phyloP scores from a whole-genome alignment of 2,797 vertebrate species.

The Mormyrops attenuatus region DNA sequence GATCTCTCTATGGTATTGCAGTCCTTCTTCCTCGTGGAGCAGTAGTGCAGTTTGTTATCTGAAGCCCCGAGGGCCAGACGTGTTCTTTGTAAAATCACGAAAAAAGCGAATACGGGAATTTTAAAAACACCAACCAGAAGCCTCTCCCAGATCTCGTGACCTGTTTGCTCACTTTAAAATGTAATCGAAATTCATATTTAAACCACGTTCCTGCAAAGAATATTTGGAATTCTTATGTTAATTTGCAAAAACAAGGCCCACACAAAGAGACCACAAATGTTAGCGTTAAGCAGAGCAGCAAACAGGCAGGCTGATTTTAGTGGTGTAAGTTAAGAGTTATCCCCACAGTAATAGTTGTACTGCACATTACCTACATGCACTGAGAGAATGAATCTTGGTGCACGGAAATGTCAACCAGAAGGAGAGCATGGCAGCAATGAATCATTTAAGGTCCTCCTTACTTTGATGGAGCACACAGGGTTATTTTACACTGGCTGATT shows the following conservation, averaged over 20 bases:
- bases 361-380: neutral
- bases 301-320: neutral
- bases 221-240: neutral
- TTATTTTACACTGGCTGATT: neutral
- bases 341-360: neutral
- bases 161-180: neutral
- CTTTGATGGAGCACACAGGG: neutral
- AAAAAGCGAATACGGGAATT: neutral
- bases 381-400: neutral
- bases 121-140: slow-evolving; percentile 1
- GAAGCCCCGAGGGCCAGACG: neutral
- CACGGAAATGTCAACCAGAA: neutral
- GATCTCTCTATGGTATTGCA: slow-evolving; percentile 9
- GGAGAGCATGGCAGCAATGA: neutral
- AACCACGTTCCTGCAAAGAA: neutral
- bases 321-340: neutral
- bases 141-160: neutral
- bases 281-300: neutral
- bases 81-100: neutral
- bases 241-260: neutral
- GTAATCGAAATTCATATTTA: neutral
- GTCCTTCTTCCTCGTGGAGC: neutral
- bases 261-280: neutral
- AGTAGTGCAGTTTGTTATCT: slow-evolving; percentile 6
- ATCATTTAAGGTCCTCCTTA: neutral